These are phyloP conservation scores for Dermolepida albohirtum DNA, from an alignment of 2,888 invertebrate genomes.

Conservation along the genomic window DNA sequence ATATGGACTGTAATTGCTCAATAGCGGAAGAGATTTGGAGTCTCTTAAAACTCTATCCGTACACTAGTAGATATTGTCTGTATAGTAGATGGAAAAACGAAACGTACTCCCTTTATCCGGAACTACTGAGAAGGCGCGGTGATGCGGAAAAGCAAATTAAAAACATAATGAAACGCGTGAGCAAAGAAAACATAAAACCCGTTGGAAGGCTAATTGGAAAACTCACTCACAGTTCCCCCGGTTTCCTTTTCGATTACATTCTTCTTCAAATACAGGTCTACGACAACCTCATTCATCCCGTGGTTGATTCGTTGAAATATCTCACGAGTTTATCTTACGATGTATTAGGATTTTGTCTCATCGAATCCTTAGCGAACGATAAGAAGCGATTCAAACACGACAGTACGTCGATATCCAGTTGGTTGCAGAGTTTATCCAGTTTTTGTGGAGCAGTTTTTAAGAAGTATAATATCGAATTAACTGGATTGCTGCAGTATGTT, in stretches of 20 bases:
- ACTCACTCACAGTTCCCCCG: conserved; percentile 95
- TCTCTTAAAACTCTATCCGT: conserved; percentile 86
- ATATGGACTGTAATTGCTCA: conserved; percentile 94
- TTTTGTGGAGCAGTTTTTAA: conserved; percentile 97
- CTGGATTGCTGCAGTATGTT: conserved; percentile 95
- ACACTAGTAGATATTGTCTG: conserved; percentile 84
- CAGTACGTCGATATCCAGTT: conserved; percentile 91
- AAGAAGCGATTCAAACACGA: conserved; percentile 85
- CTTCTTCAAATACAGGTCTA: conserved; percentile 64
- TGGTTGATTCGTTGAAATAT: conserved; percentile 97
- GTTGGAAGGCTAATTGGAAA: conserved; percentile 97
- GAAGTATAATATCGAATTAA: conserved; percentile 96
- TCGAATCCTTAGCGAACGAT: conserved; percentile 88
- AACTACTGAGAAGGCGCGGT: conserved; percentile 84
- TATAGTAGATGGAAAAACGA: conserved; percentile 98
- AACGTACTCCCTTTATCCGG: conserved; percentile 83
- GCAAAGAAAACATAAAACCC: conserved; percentile 98
- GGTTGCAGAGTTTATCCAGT: conserved; percentile 94
- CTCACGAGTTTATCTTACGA: conserved; percentile 95
- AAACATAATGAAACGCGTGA: conserved; percentile 96
- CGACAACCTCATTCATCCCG: conserved; percentile 74
- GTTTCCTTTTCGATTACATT: conserved; percentile 94
- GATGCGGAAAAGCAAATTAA: conserved; percentile 92
- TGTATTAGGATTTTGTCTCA: conserved; percentile 93
- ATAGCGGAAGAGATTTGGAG: conserved; percentile 97